Evolutionary conservation across 2,113 vertebrate genomes (phyloP), one percentile per base, ranked within the genome.

Genomic region (Verasper variegatus): DNA sequence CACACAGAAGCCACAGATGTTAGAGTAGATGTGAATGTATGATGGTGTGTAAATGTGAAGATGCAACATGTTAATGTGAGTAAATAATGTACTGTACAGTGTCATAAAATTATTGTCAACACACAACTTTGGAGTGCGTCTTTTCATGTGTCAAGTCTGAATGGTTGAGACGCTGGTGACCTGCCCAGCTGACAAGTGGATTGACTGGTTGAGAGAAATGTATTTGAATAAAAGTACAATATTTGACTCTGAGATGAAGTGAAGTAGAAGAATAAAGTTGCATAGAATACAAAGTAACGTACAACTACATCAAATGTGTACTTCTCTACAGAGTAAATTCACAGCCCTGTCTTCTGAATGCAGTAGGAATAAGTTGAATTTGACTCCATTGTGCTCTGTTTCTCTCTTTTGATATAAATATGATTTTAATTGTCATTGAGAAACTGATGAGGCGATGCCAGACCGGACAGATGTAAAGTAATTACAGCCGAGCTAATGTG

Each of bases 61-160:
- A 56, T 13, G 6, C 7, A 64, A 49, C 15, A 0, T 49, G 71
- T 23, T 55, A 56, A 60, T 60, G 24, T 52, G 14, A 13, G 7
- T 37, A 70, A 63, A 12, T 71, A 61, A 66, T 78, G 24, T 74
- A 27, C 8, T 84, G 72, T 81, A 70, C 51, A 61, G 37, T 65
- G n/a, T 73, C 17, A 82, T 82, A 88, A 88, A 80, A 91, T n/a
- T 52, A 62, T 82, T 51, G 13, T 68, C 37, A 63, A 17, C 10
- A 6, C 15, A 0, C 3, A 21, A 42, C 4, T 3, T 37, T 1
- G 2, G 47, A 51, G 47, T 51, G 47, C 4, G 27, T 31, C 1
- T 51, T 51, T 18, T 51, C 47, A 17, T 31, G 47, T 11, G 40
- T n/a, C n/a, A n/a, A 42, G 40, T 31, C 31, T 42, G 40, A 42